These are phyloP conservation scores for Isaurus tuberculatus DNA, from an alignment of 92 coral and sea anemone species.

Conservation along the genomic window DNA sequence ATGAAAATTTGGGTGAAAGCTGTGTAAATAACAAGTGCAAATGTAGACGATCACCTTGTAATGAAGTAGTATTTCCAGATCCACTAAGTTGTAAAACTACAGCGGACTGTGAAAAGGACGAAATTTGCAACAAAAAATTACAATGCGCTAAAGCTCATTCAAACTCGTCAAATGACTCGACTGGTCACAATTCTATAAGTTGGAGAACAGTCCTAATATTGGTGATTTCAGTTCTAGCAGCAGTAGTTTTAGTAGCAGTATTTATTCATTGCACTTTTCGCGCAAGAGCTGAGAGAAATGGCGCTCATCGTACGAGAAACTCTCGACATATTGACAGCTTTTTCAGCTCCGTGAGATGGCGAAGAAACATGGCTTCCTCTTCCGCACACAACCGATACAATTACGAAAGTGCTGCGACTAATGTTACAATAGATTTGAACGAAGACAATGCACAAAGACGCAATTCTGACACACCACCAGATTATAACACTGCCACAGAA, in stretches of 20 bases:
- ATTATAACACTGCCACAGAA: slow-evolving; percentile 14
- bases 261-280: slow-evolving; percentile 37
- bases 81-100: background rate
- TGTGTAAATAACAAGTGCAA: slow-evolving; percentile 17
- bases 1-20: slow-evolving; percentile 17
- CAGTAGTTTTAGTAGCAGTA: slow-evolving; percentile 23
- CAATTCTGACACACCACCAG: slow-evolving; percentile 20
- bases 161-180: background rate
- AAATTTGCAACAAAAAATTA: slow-evolving; percentile 30
- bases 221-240: slow-evolving; percentile 21
- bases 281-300: slow-evolving; percentile 34
- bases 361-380: slow-evolving; percentile 37
- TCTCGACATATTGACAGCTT: slow-evolving; percentile 14
- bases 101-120: slow-evolving; percentile 24
- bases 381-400: slow-evolving; percentile 11
- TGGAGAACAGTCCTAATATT: slow-evolving; percentile 36
- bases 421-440: slow-evolving; percentile 33
- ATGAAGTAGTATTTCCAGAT: slow-evolving; percentile 25
- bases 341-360: slow-evolving; percentile 23
- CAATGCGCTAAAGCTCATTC: slow-evolving; percentile 20
- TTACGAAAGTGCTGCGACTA: slow-evolving; percentile 39
- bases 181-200: background rate
- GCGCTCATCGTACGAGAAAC: slow-evolving; percentile 9
- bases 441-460: slow-evolving; percentile 9
- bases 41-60: slow-evolving; percentile 7